Conservation (phyloP, 2,888 invertebrate species). For the Elysia crispata region DNA sequence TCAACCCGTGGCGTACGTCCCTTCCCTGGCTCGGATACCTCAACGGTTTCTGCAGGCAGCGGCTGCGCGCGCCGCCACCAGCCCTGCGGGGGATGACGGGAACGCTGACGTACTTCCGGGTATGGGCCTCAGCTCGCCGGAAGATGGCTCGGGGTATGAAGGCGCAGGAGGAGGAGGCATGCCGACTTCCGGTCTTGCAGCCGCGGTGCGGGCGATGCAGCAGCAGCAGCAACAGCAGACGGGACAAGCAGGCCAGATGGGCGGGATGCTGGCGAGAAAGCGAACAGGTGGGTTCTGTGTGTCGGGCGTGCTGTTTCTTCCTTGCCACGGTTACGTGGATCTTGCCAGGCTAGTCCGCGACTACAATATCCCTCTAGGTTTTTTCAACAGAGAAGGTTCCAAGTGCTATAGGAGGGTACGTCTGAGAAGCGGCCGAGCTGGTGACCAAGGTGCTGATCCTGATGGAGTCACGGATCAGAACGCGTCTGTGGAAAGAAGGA, state of each 20-base stretch:
- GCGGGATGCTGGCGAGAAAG: conserved; percentile 9
- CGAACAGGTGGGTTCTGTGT: conserved; percentile 43
- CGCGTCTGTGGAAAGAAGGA: background rate
- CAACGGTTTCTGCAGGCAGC: conserved; percentile 83
- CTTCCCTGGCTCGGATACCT: conserved; percentile 83
- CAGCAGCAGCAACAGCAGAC: background rate
- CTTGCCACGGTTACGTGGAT: conserved; percentile 31
- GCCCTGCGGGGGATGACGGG: background rate
- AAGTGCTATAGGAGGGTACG: conserved; percentile 10
- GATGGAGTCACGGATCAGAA: background rate
- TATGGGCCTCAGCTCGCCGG: background rate
- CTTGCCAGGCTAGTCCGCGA: background rate
- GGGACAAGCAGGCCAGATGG: background rate
- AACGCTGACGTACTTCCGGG: conserved; percentile 18
- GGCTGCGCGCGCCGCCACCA: conserved; percentile 18
- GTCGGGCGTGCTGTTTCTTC: conserved; percentile 15
- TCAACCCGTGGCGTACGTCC: conserved; percentile 47
- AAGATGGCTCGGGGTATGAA: background rate
- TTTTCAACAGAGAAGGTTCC: conserved; percentile 36
- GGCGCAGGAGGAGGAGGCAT: background rate
- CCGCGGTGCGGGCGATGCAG: background rate
- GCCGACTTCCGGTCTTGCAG: background rate
- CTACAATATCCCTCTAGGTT: conserved; percentile 29
- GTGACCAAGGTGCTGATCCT: background rate
- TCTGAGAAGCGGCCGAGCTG: background rate